Evolutionary conservation across 2,888 invertebrate genomes (phyloP), one percentile per base, ranked within the genome.

Genomic region (Ectemnius cavifrons): DNA sequence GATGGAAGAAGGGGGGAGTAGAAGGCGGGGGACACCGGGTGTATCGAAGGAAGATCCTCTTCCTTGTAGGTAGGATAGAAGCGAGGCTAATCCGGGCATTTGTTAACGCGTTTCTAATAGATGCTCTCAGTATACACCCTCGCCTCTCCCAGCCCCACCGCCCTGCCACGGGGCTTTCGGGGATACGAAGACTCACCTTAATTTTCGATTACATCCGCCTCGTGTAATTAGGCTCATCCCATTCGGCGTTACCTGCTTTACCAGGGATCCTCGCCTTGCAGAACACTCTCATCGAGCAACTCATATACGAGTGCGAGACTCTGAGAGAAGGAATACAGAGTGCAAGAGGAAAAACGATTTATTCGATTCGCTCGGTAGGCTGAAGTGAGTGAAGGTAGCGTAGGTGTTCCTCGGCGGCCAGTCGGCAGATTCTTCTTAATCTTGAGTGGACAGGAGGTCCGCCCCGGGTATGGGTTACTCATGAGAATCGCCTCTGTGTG

Each of bases 61-160:
- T 75, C 57, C 57, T 23, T 47, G 58, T 67, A 64, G 61, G 57
- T 67, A 67, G 77, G 74, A 62, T 77, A 82, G 67, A 81, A 68
- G 57, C 73, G 68, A 64, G 70, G 78, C 82, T 88, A 87, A 88
- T 88, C 88, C 86, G 65, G 82, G 86, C 87, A 88, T 88, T 88
- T 87, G 88, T 88, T 88, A 88, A 87, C 88, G 88, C 87, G 86
- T 87, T 88, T 86, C 88, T 88, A 88, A 88, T 88, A 86, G 88
- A 87, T 80, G 84, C 81, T 74, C 79, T 68, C 73, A 74, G 78
- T 78, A 79, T 52, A 18, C 49, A 59, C 58, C 47, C 59, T 47
- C n/a, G 20, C 72, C 56, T 56, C 37, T 11, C 70, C 74, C 73
- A 76, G 63, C 62, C 72, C 63, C 69, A 69, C 74, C 59, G 63